phyloP scores from a whole-genome alignment of 2,113 vertebrate genomes.

The Limanda limanda region DNA sequence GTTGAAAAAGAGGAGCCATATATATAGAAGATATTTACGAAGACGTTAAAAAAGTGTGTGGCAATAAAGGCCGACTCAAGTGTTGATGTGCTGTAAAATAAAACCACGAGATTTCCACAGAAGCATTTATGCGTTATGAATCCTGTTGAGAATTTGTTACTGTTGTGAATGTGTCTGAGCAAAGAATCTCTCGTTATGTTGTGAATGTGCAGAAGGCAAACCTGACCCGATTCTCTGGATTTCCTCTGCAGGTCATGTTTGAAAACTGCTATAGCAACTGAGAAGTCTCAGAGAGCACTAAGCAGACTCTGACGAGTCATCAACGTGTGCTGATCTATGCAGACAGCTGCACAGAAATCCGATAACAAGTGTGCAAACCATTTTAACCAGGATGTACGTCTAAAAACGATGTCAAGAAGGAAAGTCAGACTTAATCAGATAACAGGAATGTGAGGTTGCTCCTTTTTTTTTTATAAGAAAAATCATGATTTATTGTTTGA shows the following conservation, averaged over 20 bases:
- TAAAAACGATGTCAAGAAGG: neutral
- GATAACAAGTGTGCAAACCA: neutral
- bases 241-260: neutral
- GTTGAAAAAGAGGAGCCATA: too few relatives aligned
- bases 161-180: too few relatives aligned
- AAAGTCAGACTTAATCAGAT: neutral
- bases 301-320: neutral
- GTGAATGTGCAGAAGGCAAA: neutral
- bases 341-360: conserved; percentile 35
- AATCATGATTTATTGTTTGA: neutral
- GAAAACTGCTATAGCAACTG: neutral
- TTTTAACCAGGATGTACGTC: conserved; percentile 4
- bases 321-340: conserved; percentile 16
- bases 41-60: too few relatives aligned
- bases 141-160: too few relatives aligned
- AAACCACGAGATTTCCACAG: too few relatives aligned
- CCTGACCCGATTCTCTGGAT: too few relatives aligned
- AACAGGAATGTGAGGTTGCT: neutral
- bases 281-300: conserved; percentile 18
- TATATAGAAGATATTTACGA: too few relatives aligned
- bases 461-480: neutral
- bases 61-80: too few relatives aligned
- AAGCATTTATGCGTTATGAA: too few relatives aligned
- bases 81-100: too few relatives aligned
- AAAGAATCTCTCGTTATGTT: too few relatives aligned